These are phyloP conservation scores for Glaucomys volans DNA, from an alignment of 2,113 vertebrate species.

Conservation along the genomic window DNA sequence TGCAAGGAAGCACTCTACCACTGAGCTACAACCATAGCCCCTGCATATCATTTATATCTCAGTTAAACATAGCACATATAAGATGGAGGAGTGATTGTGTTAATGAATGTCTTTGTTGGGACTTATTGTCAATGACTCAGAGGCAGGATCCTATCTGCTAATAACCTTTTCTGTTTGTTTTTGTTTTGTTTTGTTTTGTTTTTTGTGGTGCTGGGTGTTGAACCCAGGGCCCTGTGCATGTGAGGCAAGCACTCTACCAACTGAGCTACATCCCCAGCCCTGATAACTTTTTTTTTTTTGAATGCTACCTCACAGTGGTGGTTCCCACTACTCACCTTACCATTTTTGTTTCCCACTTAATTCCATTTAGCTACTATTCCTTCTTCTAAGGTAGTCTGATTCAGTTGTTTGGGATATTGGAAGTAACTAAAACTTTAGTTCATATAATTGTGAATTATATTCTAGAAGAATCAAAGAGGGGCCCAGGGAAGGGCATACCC, in stretches of 20 bases:
- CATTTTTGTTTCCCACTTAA: neutral
- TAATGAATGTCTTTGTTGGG: neutral
- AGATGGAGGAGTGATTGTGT: neutral
- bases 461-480: neutral
- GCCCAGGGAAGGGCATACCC: neutral
- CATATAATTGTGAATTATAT: neutral
- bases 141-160: neutral
- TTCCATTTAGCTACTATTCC: neutral
- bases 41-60: neutral
- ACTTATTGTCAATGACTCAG: neutral
- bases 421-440: slow-evolving; percentile 31
- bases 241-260: too few relatives aligned
- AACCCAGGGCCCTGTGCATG: too few relatives aligned
- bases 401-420: neutral
- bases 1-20: too few relatives aligned
- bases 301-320: too few relatives aligned
- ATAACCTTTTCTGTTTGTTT: neutral
- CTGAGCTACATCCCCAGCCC: too few relatives aligned
- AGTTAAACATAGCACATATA: neutral
- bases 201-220: too few relatives aligned
- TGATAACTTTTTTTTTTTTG: too few relatives aligned
- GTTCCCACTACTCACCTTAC: neutral
- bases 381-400: neutral
- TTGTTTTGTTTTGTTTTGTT: neutral
- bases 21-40: too few relatives aligned